Percentiles rank a stretch among this genome's conserved stretches.
phyloP scores from a whole-genome alignment of 2,888 invertebrate species.

The Pristionchus exspectatus region DNA sequence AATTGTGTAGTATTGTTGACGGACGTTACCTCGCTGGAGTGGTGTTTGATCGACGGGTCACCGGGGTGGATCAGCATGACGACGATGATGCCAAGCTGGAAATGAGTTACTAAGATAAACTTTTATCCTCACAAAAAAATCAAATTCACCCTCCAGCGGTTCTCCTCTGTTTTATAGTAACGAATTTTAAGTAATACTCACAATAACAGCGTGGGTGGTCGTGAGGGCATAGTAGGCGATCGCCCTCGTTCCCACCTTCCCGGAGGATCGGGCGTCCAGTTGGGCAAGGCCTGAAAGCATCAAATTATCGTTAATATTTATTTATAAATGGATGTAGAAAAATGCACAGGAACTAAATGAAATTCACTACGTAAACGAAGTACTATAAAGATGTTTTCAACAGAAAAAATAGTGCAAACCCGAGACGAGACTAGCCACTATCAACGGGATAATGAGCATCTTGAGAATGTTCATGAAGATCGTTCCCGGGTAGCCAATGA shows the following conservation, averaged over 20 bases:
- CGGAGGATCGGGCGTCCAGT: conserved; percentile 84
- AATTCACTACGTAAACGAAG: no score
- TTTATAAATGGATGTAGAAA: no score
- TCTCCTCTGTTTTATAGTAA: no score
- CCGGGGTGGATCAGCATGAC: conserved; percentile 85
- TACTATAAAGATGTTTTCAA: background rate
- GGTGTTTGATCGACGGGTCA: conserved; percentile 80
- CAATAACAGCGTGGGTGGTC: conserved; percentile 84
- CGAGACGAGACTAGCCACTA: conserved; percentile 84
- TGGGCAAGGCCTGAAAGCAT: conserved; percentile 83
- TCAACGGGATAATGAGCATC: conserved; percentile 85
- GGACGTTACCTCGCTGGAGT: conserved; percentile 47
- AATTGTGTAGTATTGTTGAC: no score
- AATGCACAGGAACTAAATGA: no score
- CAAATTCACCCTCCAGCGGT: no score
- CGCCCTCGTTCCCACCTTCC: conserved; percentile 84
- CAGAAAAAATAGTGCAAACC: background rate
- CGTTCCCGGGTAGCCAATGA: conserved; percentile 85
- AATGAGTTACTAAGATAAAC: no score
- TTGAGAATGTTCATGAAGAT: conserved; percentile 85
- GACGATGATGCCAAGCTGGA: conserved; percentile 82
- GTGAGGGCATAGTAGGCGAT: conserved; percentile 84
- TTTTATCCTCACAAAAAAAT: no score
- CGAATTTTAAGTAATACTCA: no score
- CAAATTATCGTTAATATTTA: no score